Percentiles rank a stretch among this genome's conserved stretches.
Conservation (phyloP, 2,888 invertebrate genomes). For the Oligia latruncula region DNA sequence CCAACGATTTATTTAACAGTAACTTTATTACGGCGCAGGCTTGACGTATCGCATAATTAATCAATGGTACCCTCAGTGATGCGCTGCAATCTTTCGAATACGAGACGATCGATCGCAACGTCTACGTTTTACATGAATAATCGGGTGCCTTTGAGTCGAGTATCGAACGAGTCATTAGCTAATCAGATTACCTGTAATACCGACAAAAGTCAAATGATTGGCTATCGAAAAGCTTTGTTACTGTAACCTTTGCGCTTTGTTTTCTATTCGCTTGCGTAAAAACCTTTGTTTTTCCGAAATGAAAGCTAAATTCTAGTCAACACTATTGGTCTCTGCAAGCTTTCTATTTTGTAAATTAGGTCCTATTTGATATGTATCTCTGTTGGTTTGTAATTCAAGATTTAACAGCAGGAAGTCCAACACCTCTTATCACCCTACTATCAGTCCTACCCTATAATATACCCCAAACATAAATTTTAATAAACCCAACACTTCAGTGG, state of each 20-base stretch:
- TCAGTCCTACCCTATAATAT: neutral
- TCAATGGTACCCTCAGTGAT: conserved; percentile 57
- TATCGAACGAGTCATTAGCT: conserved; percentile 41
- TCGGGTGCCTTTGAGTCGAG: conserved; percentile 43
- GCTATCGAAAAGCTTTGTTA: conserved; percentile 14
- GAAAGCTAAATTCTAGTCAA: neutral
- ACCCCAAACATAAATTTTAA: conserved; percentile 38
- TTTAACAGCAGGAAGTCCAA: conserved; percentile 26
- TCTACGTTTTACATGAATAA: conserved; percentile 43
- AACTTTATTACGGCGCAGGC: conserved; percentile 62
- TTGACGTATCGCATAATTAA: conserved; percentile 67
- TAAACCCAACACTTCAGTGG: conserved; percentile 32
- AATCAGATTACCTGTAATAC: conserved; percentile 42
- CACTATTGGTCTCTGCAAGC: neutral
- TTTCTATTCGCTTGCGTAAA: neutral
- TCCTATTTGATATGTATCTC: conserved; percentile 31
- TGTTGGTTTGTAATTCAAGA: conserved; percentile 4
- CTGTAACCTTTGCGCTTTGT: conserved; percentile 1
- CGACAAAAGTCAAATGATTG: conserved; percentile 14
- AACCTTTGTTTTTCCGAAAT: neutral
- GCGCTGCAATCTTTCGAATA: conserved; percentile 36
- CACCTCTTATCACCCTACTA: conserved; percentile 15
- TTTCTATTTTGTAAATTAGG: neutral
- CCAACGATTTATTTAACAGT: conserved; percentile 61
- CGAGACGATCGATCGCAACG: conserved; percentile 25